Evolutionary conservation across 2,797 vertebrate species (phyloP), one percentile per base, ranked within the genome.

Genomic region (Acomys russatus): DNA sequence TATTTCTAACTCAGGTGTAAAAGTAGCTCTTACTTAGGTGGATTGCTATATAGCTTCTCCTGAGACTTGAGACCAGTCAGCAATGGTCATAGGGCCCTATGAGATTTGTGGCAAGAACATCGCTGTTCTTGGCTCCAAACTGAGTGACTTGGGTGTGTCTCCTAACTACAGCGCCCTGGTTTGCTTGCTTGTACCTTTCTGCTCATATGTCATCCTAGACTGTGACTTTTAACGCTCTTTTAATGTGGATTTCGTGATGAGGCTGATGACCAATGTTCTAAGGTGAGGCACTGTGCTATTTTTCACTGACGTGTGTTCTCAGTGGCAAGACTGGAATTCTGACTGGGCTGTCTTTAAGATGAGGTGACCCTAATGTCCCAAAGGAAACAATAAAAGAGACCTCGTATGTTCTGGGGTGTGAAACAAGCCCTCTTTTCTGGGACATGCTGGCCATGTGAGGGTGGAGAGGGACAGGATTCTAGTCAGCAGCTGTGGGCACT

Each of bases 251-350:
- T 79, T 25, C 12, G 59, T 9, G 0, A 51, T 38, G 49, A 1
- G 20, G 0, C 2, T 82, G 82, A 28, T 6, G 2, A 59, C 17
- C 44, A 74, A 2, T 4, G 9, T 5, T 25, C 6, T 33, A 66
- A 15, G 35, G 12, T 20, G 9, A 63, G 30, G 4, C 4, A 22
- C 33, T 4, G 3, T 6, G 9, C 35, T 0, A 4, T 33, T 38
- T 38, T 63, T 23, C 5, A 17, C 2, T 51, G 56, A 10, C 18
- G 5, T 28, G 59, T 28, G 11, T 18, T 83, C 38, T 44, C 10
- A 49, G 5, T 56, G 64, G 38, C 63, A 82, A 56, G 82, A 20
- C 14, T 22, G 6, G 49, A 71, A 7, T 8, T 20, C 51, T 5
- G 35, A 49, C 28, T 4, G 3, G 0, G 11, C 12, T 12, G 35